Evolutionary conservation across 2,113 vertebrate genomes (phyloP).

Genomic region (Microtus montanus): DNA sequence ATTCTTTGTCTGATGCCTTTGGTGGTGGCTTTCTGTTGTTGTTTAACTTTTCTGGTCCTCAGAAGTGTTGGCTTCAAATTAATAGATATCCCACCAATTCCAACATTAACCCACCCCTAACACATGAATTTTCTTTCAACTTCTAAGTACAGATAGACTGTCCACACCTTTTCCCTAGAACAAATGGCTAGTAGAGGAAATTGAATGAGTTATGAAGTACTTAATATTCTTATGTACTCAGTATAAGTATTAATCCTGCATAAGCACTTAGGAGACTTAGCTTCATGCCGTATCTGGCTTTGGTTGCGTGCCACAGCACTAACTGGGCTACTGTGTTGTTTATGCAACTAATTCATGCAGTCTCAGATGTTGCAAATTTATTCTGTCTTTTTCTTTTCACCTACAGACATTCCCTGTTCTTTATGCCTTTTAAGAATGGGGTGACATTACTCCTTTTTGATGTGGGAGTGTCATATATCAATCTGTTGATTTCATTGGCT

Average conservation of each 20-base stretch:
- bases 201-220: background rate
- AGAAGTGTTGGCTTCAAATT: background rate
- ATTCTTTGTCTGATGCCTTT: background rate
- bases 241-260: background rate
- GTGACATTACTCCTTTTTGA: background rate
- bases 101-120: background rate
- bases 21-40: background rate
- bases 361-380: background rate
- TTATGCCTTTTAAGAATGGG: background rate
- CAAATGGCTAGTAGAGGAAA: background rate
- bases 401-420: background rate
- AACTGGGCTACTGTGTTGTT: background rate
- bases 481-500: too few species aligned
- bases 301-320: background rate
- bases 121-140: background rate
- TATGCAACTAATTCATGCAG: background rate
- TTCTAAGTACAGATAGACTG: conserved; percentile 5
- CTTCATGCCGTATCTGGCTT: background rate
- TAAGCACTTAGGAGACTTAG: background rate
- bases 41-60: background rate
- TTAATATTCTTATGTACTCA: background rate
- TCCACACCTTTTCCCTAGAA: background rate
- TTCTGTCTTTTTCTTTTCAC: background rate
- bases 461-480: too few species aligned
- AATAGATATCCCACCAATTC: background rate